Evolutionary conservation across 92 coral and sea anemone species (phyloP).

Genomic region (Scolanthus callimorphus): DNA sequence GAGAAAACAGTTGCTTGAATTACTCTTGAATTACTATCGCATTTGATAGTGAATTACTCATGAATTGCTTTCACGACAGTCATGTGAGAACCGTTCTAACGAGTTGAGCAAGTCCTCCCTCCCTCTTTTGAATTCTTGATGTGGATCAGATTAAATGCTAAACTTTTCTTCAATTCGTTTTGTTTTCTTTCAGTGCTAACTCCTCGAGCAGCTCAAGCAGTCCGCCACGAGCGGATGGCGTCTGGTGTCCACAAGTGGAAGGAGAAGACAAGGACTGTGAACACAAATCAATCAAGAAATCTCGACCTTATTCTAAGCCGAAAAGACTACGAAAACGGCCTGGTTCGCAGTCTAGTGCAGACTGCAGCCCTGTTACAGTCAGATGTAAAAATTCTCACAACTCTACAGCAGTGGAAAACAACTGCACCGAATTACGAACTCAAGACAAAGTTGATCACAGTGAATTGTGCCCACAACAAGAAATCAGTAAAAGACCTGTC

Average conservation of each 20-base stretch:
- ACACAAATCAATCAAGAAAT: conserved; percentile 39
- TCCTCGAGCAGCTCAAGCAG: conserved; percentile 85
- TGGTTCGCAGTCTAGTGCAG: conserved; percentile 58
- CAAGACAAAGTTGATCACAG: neutral
- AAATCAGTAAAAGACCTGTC: neutral
- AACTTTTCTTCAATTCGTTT: too few relatives aligned
- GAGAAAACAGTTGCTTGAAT: too few relatives aligned
- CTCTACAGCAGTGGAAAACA: neutral
- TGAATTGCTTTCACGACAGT: too few relatives aligned
- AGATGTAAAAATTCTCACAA: conserved; percentile 21
- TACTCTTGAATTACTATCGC: too few relatives aligned
- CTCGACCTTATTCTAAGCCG: conserved; percentile 50
- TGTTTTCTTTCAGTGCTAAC: conserved; percentile 47
- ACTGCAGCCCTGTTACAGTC: conserved; percentile 40
- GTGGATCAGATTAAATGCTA: too few relatives aligned
- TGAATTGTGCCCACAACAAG: neutral
- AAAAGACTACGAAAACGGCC: conserved; percentile 44
- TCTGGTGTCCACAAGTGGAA: conserved; percentile 39
- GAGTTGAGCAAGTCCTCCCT: too few relatives aligned
- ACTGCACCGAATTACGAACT: neutral
- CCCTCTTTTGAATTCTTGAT: too few relatives aligned
- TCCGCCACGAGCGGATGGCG: conserved; percentile 48
- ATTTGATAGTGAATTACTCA: too few relatives aligned
- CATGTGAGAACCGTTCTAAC: too few relatives aligned
- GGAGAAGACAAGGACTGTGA: conserved; percentile 32